phyloP scores from a whole-genome alignment of 2,797 vertebrate species.

The Triplophysa bombifrons region DNA sequence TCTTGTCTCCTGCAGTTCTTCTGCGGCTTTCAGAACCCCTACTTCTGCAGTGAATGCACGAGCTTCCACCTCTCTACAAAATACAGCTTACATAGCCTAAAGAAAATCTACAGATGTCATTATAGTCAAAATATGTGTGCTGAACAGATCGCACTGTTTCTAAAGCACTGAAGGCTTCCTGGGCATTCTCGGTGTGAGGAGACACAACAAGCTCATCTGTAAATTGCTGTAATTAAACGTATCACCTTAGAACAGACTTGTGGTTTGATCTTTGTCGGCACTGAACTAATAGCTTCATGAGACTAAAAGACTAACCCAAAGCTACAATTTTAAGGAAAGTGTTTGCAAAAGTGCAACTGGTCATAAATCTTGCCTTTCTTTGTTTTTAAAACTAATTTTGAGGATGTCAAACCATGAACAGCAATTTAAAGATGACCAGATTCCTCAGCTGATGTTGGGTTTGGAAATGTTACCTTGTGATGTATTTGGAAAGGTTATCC shows the following conservation, averaged over 20 bases:
- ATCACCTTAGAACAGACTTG: no score
- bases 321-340: no score
- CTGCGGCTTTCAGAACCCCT: constrained; percentile 76
- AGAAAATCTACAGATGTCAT: constrained; percentile 1
- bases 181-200: constrained; percentile 65
- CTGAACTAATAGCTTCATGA: no score
- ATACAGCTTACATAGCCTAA: not conserved
- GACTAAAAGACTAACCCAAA: no score
- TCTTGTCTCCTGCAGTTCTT: constrained; percentile 79
- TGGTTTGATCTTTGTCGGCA: no score
- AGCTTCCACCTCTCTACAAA: constrained; percentile 76
- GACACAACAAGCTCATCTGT: constrained; percentile 54
- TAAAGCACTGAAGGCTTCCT: constrained; percentile 75
- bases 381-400: no score
- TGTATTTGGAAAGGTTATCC: constrained; percentile 70
- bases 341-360: no score
- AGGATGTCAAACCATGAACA: no score
- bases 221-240: no score
- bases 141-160: constrained; percentile 74
- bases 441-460: not conserved
- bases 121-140: constrained; percentile 20
- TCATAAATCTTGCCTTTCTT: no score
- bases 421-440: no score
- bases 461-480: constrained; percentile 72
- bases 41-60: constrained; percentile 74